phyloP scores from a whole-genome alignment of 2,797 vertebrate genomes.

The Picus viridis region DNA sequence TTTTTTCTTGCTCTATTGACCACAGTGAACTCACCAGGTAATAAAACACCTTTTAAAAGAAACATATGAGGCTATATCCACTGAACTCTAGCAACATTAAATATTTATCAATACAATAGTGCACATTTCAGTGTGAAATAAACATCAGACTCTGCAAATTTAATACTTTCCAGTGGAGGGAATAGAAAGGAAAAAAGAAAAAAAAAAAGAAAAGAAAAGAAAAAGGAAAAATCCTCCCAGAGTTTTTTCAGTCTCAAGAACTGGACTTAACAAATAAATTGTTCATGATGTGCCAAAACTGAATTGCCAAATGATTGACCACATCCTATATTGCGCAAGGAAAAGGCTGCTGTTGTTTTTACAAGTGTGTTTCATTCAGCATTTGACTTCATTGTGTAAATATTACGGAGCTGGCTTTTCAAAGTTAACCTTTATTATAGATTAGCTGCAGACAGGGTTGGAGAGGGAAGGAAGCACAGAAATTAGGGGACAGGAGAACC shows the following conservation, averaged over 20 bases:
- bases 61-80: slow-evolving; percentile 61
- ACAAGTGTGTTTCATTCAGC: slow-evolving; percentile 79
- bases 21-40: slow-evolving; percentile 50
- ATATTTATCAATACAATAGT: slow-evolving; percentile 77
- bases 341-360: slow-evolving; percentile 76
- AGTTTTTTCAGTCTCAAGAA: slow-evolving; percentile 57
- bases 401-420: slow-evolving; percentile 66
- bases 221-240: slow-evolving; percentile 51
- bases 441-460: slow-evolving; percentile 54
- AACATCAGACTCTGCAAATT: slow-evolving; percentile 68
- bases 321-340: slow-evolving; percentile 73
- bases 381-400: slow-evolving; percentile 77
- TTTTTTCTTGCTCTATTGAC: slow-evolving; percentile 41
- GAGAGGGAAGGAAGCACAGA: slow-evolving; percentile 23
- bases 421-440: slow-evolving; percentile 74
- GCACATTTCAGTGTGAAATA: slow-evolving; percentile 64
- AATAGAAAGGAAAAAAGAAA: background rate
- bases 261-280: slow-evolving; percentile 79
- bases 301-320: slow-evolving; percentile 79
- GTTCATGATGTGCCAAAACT: slow-evolving; percentile 76
- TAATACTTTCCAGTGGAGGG: slow-evolving; percentile 70
- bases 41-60: slow-evolving; percentile 77
- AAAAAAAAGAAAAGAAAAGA: slow-evolving; percentile 42
- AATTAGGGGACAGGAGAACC: slow-evolving; percentile 22
- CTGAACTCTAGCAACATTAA: slow-evolving; percentile 65